A percentile compares a stretch with the other conserved stretches of the same genome.
Evolutionary conservation across 2,113 vertebrate genomes (phyloP).

Genomic region (Thermophis baileyi): DNA sequence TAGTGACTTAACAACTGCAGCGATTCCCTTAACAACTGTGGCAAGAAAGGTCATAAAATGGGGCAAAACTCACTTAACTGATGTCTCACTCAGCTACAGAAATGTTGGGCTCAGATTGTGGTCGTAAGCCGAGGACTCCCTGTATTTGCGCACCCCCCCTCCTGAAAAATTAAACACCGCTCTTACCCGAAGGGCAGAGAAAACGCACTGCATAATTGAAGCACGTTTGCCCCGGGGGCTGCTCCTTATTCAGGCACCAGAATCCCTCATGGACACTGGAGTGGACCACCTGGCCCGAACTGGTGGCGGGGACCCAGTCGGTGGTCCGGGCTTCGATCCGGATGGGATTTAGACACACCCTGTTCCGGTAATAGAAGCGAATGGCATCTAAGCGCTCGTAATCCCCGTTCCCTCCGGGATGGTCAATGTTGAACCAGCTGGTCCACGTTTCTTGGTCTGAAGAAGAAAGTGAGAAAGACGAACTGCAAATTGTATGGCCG

Average conservation of each 20-base stretch:
- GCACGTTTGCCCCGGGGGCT: slow-evolving; percentile 75
- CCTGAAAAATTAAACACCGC: background rate
- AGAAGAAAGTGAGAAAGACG: slow-evolving; percentile 10
- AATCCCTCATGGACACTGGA: slow-evolving; percentile 77
- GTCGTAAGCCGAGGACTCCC: too few species aligned
- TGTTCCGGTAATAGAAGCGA: slow-evolving; percentile 80
- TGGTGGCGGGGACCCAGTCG: slow-evolving; percentile 76
- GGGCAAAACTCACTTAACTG: too few species aligned
- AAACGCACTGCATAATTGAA: slow-evolving; percentile 80
- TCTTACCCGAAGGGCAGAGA: slow-evolving; percentile 80
- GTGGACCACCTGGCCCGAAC: slow-evolving; percentile 80
- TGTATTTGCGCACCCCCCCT: background rate
- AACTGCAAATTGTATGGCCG: background rate
- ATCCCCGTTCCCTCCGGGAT: slow-evolving; percentile 85
- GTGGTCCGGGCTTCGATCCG: slow-evolving; percentile 83
- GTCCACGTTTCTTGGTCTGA: slow-evolving; percentile 82
- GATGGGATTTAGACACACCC: slow-evolving; percentile 75
- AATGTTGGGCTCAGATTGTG: too few species aligned
- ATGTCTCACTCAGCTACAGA: too few species aligned
- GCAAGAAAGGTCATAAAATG: too few species aligned
- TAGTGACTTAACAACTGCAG: too few species aligned
- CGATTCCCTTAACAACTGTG: too few species aligned
- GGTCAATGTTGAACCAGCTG: slow-evolving; percentile 88
- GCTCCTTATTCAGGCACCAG: slow-evolving; percentile 88
- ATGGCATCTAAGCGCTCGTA: slow-evolving; percentile 85